Evolutionary conservation across 2,888 invertebrate species (phyloP), one percentile per base, ranked within the genome.

Genomic region (Glaucopsyche alexis): DNA sequence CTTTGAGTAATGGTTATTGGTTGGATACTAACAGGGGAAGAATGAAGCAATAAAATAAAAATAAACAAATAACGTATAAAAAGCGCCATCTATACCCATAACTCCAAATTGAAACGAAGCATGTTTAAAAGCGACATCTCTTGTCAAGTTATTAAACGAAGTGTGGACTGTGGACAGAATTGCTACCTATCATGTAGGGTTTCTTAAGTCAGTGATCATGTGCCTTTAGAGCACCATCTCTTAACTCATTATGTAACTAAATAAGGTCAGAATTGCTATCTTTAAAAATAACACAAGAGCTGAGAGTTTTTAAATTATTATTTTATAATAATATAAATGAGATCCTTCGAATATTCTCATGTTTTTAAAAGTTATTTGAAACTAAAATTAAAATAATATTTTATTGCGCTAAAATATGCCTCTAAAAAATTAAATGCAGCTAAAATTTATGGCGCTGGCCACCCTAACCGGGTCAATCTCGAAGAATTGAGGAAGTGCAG

Each of bases 401-500:
- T 13, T 13, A 29, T 60, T 60, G 16, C 60, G 29, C 60, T 38
- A 60, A 60, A 60, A 38, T 60, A 6, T 7, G 19, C 13, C 60
- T 60, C 29, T 13, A 60, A 74, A 76, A 74, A 77, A 66, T 74
- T 77, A 73, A 77, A 74, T 75, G 77, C 75, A 75, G 72, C 49
- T 42, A 72, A 9, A 72, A 81, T 84, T 87, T 78, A 78, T 78
- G 71, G 77, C 29, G 49, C 81, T 87, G 79, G 84, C 81, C 83
- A 88, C 85, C 80, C 83, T 76, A 80, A 78, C 79, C 83, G 85
- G 88, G 86, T 88, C 88, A 89, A 90, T 80, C 80, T 79, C 73
- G 74, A 74, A 75, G 73, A 76, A 76, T 78, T 76, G 71, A 83
- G 89, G 87, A 91, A 90, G 89, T 91, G 89, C 88, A 87, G 84